Percentiles rank a stretch among this genome's conserved stretches.
Evolutionary conservation across 2,113 vertebrate species (phyloP).

Genomic region (Chionomys nivalis): DNA sequence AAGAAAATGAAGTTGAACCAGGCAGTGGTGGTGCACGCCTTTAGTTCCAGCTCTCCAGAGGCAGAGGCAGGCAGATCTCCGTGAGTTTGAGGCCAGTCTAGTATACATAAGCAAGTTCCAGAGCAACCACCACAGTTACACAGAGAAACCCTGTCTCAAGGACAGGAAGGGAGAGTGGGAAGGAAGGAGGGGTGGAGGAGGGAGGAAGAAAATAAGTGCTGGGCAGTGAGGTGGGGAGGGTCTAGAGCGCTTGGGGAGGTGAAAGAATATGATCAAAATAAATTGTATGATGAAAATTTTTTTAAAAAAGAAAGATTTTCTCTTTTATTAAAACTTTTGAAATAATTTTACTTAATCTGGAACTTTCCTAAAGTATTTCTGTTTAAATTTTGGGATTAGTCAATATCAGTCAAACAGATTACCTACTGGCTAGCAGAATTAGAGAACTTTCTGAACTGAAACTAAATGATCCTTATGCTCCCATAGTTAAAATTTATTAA

Average conservation of each 20-base stretch:
- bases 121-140: neutral
- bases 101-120: neutral
- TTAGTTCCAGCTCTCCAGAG: too few relatives aligned
- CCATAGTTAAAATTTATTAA: constrained; percentile 73
- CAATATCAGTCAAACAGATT: neutral
- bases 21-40: too few relatives aligned
- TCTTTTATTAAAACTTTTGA: neutral
- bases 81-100: neutral
- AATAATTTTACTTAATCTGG: neutral
- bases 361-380: constrained; percentile 54
- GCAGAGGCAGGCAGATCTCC: neutral
- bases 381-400: constrained; percentile 47
- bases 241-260: neutral
- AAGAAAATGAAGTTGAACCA: neutral
- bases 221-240: too few relatives aligned
- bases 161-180: neutral
- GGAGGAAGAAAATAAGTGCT: neutral
- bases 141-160: neutral
- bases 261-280: neutral
- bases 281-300: too few relatives aligned
- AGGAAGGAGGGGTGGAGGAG: neutral
- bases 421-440: neutral
- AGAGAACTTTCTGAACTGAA: constrained; percentile 71
- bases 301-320: neutral
- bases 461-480: constrained; percentile 72